phyloP scores from a whole-genome alignment of 1,140 invertebrate genomes.

The Zaprionus inermis region DNA sequence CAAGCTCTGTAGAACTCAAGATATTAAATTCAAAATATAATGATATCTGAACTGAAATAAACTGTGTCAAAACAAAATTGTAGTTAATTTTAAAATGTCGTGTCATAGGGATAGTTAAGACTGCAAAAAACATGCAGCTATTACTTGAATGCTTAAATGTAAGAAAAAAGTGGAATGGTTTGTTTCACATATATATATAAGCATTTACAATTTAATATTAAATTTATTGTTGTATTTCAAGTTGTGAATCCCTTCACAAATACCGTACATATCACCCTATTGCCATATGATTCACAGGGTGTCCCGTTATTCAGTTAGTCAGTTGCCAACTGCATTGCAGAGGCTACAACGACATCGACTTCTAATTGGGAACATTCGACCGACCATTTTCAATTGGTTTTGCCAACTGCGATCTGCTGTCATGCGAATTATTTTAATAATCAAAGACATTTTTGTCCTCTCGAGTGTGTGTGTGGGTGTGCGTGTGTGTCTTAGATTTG shows the following conservation, averaged over 20 bases:
- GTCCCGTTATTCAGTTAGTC: neutral
- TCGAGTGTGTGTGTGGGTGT: conserved; percentile 18
- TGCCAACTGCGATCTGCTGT: conserved; percentile 15
- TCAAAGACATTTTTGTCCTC: conserved; percentile 2
- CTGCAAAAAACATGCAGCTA: no score
- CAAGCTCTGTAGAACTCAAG: no score
- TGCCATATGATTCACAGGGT: neutral
- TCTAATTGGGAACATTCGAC: conserved; percentile 2
- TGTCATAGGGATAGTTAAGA: no score
- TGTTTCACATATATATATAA: no score
- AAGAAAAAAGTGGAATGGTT: no score
- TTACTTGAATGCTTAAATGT: no score
- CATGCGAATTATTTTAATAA: conserved; percentile 73
- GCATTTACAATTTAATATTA: no score
- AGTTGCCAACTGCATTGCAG: neutral
- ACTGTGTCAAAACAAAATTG: no score
- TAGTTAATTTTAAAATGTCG: no score
- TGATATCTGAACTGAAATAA: no score
- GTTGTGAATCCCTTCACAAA: neutral
- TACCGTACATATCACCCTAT: neutral
- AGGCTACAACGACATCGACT: neutral
- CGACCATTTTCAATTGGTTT: conserved; percentile 1
- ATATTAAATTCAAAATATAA: no score
- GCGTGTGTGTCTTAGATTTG: neutral
- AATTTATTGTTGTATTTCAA: no score